Evolutionary conservation across 2,797 vertebrate species (phyloP), one percentile per base, ranked within the genome.

Genomic region (Myoxocephalus aenaeus): DNA sequence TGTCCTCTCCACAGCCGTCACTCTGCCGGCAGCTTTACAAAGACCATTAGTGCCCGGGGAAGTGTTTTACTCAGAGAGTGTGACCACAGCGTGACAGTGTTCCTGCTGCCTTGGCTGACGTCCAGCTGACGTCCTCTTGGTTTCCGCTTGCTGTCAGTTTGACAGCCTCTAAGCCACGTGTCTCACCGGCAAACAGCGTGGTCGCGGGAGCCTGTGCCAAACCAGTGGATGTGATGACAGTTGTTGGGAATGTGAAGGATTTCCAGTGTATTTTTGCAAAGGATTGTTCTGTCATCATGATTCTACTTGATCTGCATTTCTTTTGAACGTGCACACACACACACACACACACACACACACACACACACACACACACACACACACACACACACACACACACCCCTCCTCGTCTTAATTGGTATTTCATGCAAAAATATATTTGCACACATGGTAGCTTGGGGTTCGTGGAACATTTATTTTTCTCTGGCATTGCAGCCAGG

Each of bases 1-100:
- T 63, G 83, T 76, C 40, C 75, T 73, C 78, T 84, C 71, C 27
- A 27, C 25, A 10, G 59, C 86, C 67, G 79, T 90, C 91, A 87
- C 79, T 83, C 77, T 56, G 57, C 79, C 77, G 81, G 84, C 85
- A 69, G 79, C 77, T 77, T 78, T 69, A 46, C 86, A 85, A 73
- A 89, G 91, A 91, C 82, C 82, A 89, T 86, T 81, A 79, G 57
- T 65, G 68, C 72, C 64, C 86, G 80, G 62, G 83, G 78, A 86
- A 82, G 72, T 46, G 73, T 73, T 87, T 85, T 34, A 75, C 70
- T 86, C 77, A 38, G 5, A 58, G 69, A 75, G 65, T 64, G 62
- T 86, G 79, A 71, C 57, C 58, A n/a, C 69, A 90, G 83, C 44
- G 73, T 87, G 89, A 56, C n/a, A 6, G 61, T 66, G 71, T 44